Percentiles rank a stretch among this genome's conserved stretches.
Evolutionary conservation across 37 sponge, comb jelly and placozoan species (phyloP).

Genomic region (Halisarca cf. caerulea): DNA sequence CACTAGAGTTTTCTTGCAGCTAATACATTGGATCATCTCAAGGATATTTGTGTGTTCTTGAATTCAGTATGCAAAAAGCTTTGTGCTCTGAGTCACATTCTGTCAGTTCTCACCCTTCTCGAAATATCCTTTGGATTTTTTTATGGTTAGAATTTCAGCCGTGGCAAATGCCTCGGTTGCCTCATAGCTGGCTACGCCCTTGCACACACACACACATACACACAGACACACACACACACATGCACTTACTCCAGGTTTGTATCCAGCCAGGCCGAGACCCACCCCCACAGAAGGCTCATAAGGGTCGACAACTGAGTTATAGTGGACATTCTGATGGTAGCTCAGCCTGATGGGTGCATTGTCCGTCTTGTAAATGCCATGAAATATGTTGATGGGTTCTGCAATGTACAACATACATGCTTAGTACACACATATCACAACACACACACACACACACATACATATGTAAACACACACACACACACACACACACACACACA

Average conservation of each 20-base stretch:
- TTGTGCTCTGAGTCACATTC: too few species aligned
- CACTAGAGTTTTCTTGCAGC: too few species aligned
- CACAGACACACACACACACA: background rate
- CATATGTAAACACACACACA: background rate
- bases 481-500: background rate
- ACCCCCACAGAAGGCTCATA: constrained; percentile 89
- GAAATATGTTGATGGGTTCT: constrained; percentile 95
- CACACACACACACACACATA: background rate
- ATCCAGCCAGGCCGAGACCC: constrained; percentile 92
- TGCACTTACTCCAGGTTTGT: constrained; percentile 88
- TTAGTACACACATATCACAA: background rate
- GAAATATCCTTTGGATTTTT: too few species aligned
- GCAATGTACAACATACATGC: constrained; percentile 2
- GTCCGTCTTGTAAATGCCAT: constrained; percentile 90
- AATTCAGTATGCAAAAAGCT: too few species aligned
- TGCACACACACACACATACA: constrained; percentile 7
- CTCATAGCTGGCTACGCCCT: too few species aligned
- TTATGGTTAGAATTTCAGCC: too few species aligned
- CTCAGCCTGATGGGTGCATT: constrained; percentile 93
- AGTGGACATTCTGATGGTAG: constrained; percentile 91
- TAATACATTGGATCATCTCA: too few species aligned
- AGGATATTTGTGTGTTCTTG: too few species aligned
- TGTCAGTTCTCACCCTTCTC: too few species aligned
- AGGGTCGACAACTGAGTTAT: constrained; percentile 95
- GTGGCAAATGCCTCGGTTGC: too few species aligned